Percentiles rank a stretch among this genome's conserved stretches.
phyloP scores from a whole-genome alignment of 2,888 invertebrate genomes.

The Melanotus villosus region DNA sequence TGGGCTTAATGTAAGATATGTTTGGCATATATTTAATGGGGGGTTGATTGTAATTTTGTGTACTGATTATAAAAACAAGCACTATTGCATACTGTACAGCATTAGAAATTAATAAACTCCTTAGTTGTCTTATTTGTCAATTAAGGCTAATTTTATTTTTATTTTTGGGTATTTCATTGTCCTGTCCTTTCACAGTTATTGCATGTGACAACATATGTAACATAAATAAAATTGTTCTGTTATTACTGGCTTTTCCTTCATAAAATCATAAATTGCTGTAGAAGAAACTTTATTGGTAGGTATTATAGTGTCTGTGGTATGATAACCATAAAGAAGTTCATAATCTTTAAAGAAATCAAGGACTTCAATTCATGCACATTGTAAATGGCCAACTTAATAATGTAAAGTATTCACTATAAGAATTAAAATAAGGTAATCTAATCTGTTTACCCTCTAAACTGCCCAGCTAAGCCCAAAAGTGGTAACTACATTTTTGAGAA shows the following conservation, averaged over 20 bases:
- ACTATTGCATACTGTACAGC: constrained; percentile 68
- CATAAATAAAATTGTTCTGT: constrained; percentile 21
- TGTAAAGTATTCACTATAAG: too few species aligned
- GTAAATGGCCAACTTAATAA: too few species aligned
- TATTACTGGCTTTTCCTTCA: constrained; percentile 8
- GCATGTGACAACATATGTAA: constrained; percentile 16
- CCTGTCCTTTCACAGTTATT: constrained; percentile 17
- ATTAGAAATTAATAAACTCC: constrained; percentile 55
- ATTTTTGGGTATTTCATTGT: constrained; percentile 27
- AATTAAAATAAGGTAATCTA: too few species aligned
- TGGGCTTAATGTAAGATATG: constrained; percentile 47
- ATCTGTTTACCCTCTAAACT: too few species aligned
- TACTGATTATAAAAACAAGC: constrained; percentile 63
- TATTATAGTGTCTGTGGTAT: too few species aligned
- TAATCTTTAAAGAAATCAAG: too few species aligned
- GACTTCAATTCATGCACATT: too few species aligned
- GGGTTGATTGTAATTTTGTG: constrained; percentile 49
- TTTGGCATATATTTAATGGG: constrained; percentile 53
- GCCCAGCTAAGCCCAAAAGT: too few species aligned
- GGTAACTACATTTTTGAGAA: too few species aligned
- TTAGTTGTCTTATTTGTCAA: constrained; percentile 55
- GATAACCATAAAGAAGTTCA: too few species aligned
- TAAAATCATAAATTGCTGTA: background rate
- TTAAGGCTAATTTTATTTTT: constrained; percentile 52
- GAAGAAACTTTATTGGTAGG: too few species aligned